Base-by-base conservation (phyloP, 2,113 vertebrate genomes). In the Geococcyx californianus region DNA sequence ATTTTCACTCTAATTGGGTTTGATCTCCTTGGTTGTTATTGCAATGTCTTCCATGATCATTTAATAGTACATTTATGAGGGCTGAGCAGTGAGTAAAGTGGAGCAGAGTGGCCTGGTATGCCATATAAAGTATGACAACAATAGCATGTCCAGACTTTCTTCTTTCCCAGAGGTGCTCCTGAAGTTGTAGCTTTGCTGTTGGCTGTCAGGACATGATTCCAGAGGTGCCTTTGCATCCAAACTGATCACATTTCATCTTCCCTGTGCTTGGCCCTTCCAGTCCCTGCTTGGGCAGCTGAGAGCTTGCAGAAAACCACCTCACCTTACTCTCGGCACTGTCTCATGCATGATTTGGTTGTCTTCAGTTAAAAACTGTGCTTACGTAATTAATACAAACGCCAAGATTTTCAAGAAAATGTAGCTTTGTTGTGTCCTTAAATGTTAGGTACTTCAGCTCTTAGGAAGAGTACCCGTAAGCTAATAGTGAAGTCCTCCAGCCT, bases 31-130 rank as follows among this genome's bases (percentile, higher is more conserved):
- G 63, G 44, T 75, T 85, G 55, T 68, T 83, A 40, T 33, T 88
- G 44, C 16, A 40, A 31, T 23, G n/a, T 24, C 59, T 90, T 93
- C 81, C 75, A 59, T 7, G 1, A 23, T 68, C 5, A 2, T 23
- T 78, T 34, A 24, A 36, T 89, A 45, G 67, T 54, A 70, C 18
- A 28, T 44, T 60, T 26, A 67, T 34, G 23, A n/a, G 11, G 29
- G 29, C 42, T 85, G 58, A 67, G 62, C 36, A 6, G 60, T 9
- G n/a, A 78, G 60, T 70, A 4, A 74, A 82, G 60, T 8, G 9
- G 66, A 70, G 31, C 0, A 0, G 34, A 13, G 1, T 42, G 45
- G 59, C 6, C 51, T 87, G 69, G 70, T n/a, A 3, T 4, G 12
- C 60, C 1, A 0, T 25, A 28, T 16, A 25, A 82, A n/a, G 52